Percentiles rank a stretch among this genome's conserved stretches.
These are phyloP conservation scores for Sceloporus undulatus DNA, from an alignment of 2,113 vertebrate genomes.

Conservation along the genomic window DNA sequence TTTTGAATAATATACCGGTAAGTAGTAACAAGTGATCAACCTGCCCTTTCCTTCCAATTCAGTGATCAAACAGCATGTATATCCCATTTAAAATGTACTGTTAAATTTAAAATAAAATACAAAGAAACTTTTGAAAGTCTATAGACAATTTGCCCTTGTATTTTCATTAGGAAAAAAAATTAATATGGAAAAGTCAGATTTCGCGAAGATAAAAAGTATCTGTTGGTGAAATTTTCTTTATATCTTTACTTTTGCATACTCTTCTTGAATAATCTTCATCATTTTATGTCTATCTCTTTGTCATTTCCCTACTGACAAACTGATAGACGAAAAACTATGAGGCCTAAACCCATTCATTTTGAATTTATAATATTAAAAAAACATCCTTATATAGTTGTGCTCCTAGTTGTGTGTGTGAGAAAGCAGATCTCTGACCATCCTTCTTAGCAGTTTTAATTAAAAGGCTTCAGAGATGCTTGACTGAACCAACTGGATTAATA, in stretches of 20 bases:
- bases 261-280: too few relatives aligned
- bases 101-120: not conserved
- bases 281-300: not conserved
- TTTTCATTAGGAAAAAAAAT: too few relatives aligned
- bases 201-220: not conserved
- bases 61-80: not conserved
- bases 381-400: not conserved
- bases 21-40: not conserved
- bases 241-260: too few relatives aligned
- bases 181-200: not conserved
- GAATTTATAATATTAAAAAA: not conserved
- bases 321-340: not conserved
- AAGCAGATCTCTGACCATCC: not conserved
- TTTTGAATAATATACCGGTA: not conserved
- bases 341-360: not conserved
- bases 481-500: constrained; percentile 7
- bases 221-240: not conserved
- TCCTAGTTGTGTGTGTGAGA: not conserved
- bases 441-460: not conserved
- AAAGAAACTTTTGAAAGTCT: not conserved
- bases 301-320: not conserved
- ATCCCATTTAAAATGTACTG: not conserved
- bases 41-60: not conserved
- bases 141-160: too few relatives aligned
- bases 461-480: not conserved